Base-by-base conservation (phyloP, 1,140 invertebrate genomes). In the Berghia stephanieae region DNA sequence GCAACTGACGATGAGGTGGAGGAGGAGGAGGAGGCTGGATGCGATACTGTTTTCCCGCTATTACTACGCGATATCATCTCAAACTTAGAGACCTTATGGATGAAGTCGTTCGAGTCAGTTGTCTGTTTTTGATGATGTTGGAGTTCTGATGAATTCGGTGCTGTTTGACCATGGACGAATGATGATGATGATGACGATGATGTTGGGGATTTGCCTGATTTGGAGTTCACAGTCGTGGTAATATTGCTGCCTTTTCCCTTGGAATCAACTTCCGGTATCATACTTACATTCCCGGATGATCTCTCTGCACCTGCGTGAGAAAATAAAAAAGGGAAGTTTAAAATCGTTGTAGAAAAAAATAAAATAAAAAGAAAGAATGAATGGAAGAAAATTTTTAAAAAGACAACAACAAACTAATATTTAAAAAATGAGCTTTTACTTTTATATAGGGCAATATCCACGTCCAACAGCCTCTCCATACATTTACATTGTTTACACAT, bases 1-100 rank as follows among this genome's bases (percentile, higher is more conserved):
- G 60, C 3, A 21, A 57, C 27, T 52, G 46, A 31, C 16, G 81
- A 42, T 42, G 80, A 70, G 0, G 78, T 70, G 40, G 78, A 67
- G 13, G 69, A 44, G 4, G 52, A 18, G 66, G 80, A 78, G 16
- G 42, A 77, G 31, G 77, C 55, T 8, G 83, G 80, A 66, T 77
- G 78, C 71, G 80, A 81, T 2, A 79, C 71, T 10, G 79, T 80
- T 2, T 82, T 79, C n/a, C 83, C 81, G 38, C 44, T 76, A 31
- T 84, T 84, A 24, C 81, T 82, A 2, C 84, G 79, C 36, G 85
- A 85, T 49, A 88, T 86, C 72, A 86, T 82, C 82, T 89, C 88
- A 83, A 88, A 89, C 77, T 84, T 86, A 71, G 57, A 87, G 10
- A 89, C 86, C 84, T 89, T 89, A 69, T 86, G 84, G 21, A 86